A percentile compares a stretch with the other conserved stretches of the same genome.
These are phyloP conservation scores for Thymelicus sylvestris DNA, from an alignment of 2,888 invertebrate species.

Conservation along the genomic window DNA sequence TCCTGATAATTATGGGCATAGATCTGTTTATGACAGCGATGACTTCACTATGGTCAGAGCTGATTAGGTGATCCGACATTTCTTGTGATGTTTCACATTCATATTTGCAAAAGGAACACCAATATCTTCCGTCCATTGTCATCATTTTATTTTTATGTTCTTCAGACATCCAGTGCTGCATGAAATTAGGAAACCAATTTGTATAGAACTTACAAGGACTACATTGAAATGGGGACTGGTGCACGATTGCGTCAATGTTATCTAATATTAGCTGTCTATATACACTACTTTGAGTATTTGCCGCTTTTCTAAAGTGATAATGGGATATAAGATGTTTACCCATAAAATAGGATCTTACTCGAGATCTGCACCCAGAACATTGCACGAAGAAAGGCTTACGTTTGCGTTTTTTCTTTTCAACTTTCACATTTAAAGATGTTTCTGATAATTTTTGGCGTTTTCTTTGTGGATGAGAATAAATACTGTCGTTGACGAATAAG, in stretches of 20 bases:
- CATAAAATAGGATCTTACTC: conserved; percentile 88
- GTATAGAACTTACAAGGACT: conserved; percentile 93
- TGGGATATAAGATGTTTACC: conserved; percentile 95
- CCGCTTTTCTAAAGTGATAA: conserved; percentile 91
- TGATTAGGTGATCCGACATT: conserved; percentile 88
- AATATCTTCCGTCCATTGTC: conserved; percentile 85
- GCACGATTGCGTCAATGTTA: conserved; percentile 91
- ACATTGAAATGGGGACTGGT: conserved; percentile 94
- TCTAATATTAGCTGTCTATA: conserved; percentile 88
- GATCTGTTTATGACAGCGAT: conserved; percentile 91
- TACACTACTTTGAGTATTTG: conserved; percentile 82
- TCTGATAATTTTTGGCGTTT: conserved; percentile 51
- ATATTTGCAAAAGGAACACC: conserved; percentile 90
- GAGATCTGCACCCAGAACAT: conserved; percentile 90
- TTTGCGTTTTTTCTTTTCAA: conserved; percentile 73
- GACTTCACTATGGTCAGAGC: conserved; percentile 89
- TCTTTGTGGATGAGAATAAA: conserved; percentile 58
- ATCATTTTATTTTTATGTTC: conserved; percentile 83
- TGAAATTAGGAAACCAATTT: conserved; percentile 89
- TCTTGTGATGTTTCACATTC: conserved; percentile 86
- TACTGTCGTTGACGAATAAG: conserved; percentile 61
- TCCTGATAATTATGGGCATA: conserved; percentile 91
- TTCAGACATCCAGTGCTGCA: conserved; percentile 89
- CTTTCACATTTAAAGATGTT: conserved; percentile 52
- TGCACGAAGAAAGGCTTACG: conserved; percentile 85